phyloP scores from a whole-genome alignment of 2,888 invertebrate species.

The Stegophylla sp. region DNA sequence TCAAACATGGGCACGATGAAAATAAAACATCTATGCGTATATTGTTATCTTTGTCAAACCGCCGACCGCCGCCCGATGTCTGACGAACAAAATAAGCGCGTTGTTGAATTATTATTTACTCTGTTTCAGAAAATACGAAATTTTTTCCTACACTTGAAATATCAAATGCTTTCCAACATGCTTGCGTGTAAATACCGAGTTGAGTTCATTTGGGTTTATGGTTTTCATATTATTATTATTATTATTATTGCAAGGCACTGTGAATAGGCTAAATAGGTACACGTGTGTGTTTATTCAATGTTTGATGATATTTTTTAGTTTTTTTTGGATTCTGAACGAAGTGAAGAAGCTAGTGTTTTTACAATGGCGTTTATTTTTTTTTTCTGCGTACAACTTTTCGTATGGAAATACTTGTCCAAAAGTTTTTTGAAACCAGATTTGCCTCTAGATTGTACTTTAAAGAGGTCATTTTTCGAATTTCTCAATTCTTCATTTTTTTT shows the following conservation, averaged over 20 bases:
- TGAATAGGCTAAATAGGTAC: constrained; percentile 32
- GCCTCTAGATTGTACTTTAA: too few relatives aligned
- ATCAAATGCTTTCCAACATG: background rate
- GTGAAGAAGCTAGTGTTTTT: too few relatives aligned
- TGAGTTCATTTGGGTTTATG: background rate
- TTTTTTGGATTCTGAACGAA: too few relatives aligned
- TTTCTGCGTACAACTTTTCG: too few relatives aligned
- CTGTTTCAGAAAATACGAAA: background rate
- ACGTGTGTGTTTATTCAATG: background rate
- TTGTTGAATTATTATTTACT: constrained; percentile 21
- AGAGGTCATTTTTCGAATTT: too few relatives aligned
- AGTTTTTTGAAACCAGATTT: too few relatives aligned
- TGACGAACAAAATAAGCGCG: constrained; percentile 11
- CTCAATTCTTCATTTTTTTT: too few relatives aligned
- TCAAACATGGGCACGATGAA: constrained; percentile 3
- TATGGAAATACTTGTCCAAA: too few relatives aligned
- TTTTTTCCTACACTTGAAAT: background rate
- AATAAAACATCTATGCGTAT: background rate
- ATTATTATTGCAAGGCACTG: background rate
- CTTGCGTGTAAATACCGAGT: too few relatives aligned
- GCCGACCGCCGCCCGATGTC: background rate
- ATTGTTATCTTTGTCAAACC: constrained; percentile 22
- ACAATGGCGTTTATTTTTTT: too few relatives aligned
- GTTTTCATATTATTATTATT: background rate
- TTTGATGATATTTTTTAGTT: background rate